phyloP scores from a whole-genome alignment of 1,140 invertebrate species.

The Gonatopus flavifemur region DNA sequence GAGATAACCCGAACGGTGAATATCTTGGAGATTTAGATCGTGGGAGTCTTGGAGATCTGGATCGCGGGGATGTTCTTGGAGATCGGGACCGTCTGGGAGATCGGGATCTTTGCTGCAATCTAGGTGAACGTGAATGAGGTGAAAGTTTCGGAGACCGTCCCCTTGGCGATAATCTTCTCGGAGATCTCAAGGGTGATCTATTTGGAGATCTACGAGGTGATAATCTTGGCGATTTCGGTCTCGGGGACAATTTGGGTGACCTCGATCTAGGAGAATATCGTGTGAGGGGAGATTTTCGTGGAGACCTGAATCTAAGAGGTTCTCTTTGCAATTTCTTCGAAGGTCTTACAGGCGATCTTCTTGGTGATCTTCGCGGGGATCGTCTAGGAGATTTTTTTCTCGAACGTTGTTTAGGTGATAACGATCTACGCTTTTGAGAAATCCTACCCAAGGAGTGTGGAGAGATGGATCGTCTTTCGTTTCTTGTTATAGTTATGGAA shows the following conservation, averaged over 20 bases:
- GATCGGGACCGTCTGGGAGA: slow-evolving; percentile 28
- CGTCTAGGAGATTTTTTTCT: slow-evolving; percentile 38
- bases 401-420: slow-evolving; percentile 38
- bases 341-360: slow-evolving; percentile 36
- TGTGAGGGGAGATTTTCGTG: slow-evolving; percentile 28
- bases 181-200: slow-evolving; percentile 26
- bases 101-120: slow-evolving; percentile 6
- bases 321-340: slow-evolving; percentile 32
- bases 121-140: slow-evolving; percentile 24
- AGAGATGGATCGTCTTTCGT: slow-evolving; percentile 30
- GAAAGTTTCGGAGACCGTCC: slow-evolving; percentile 24
- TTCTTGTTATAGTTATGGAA: slow-evolving; percentile 13
- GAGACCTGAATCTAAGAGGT: slow-evolving; percentile 31
- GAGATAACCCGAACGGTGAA: slow-evolving; percentile 21
- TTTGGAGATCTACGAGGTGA: slow-evolving; percentile 33
- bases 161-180: slow-evolving; percentile 31
- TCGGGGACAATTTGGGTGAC: slow-evolving; percentile 29
- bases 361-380: slow-evolving; percentile 43
- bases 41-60: slow-evolving; percentile 22
- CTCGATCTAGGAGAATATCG: slow-evolving; percentile 35
- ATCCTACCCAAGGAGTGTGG: slow-evolving; percentile 21
- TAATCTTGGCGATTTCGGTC: slow-evolving; percentile 27
- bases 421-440: slow-evolving; percentile 29
- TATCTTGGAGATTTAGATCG: slow-evolving; percentile 28
- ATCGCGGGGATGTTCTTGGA: slow-evolving; percentile 20